Evolutionary conservation across 2,113 vertebrate genomes (phyloP), one percentile per base, ranked within the genome.

Genomic region (Argyrosomus japonicus): DNA sequence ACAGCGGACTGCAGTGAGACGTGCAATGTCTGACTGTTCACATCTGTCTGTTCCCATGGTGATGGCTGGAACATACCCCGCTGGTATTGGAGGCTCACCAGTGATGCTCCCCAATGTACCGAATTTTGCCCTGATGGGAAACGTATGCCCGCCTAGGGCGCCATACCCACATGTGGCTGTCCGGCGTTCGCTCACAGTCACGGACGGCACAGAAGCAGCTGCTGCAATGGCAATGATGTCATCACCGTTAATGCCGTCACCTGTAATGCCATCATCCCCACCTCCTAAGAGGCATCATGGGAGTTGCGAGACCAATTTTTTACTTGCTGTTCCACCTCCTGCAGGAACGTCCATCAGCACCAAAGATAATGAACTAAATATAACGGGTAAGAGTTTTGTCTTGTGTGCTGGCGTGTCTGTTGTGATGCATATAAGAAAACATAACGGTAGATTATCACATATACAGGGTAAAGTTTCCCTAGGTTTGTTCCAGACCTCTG

Each of bases 11-110:
- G 82, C 84, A 67, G 95, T 99, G 88, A 94, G 96, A 77, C 96
- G 97, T 5, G 95, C 97, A 3, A 96, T 99, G 95, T 99, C 98
- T 0, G 98, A 97, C 87, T 97, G 96, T 88, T 96, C 97, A 4
- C 98, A 97, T 88, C 93, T 99, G 88, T 96, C 97, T 0, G 97
- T 98, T 83, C 98, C 97, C 56, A 94, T 93, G 84, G 19, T 92
- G 9, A 74, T 8, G 87, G 95, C 89, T 65, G 95, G 71, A 90
- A 96, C 94, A 81, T 97, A 89, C 91, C 95, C 5, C 94, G 97
- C 89, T 93, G 95, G 87, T 95, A 96, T 90, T 94, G 96, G 21
- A 92, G 94, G 79, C 47, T 77, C 62, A 2, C 53, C 84, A 21
- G 51, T 13, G 27, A 84, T 83, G 72, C 15, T 36, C 5, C 69